Percentiles rank a stretch among this genome's conserved stretches.
Conservation (phyloP, 2,888 invertebrate genomes). For the Sarcophaga subvicina region DNA sequence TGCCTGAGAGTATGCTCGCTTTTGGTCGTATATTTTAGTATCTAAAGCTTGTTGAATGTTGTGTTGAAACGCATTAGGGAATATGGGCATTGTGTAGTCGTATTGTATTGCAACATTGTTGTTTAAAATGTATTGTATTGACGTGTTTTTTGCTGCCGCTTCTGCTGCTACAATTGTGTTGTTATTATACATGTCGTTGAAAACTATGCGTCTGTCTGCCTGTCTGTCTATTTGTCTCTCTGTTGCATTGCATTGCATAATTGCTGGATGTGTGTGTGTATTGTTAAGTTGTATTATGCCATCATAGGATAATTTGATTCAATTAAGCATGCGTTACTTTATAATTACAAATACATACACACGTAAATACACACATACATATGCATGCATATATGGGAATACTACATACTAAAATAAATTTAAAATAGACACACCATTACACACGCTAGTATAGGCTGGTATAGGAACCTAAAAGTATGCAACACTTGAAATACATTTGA, state of each 20-base stretch:
- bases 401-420: background rate
- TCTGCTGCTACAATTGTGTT: conserved; percentile 48
- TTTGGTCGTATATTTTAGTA: conserved; percentile 42
- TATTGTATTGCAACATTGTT: conserved; percentile 48
- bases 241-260: too few relatives aligned
- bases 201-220: background rate
- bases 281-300: conserved; percentile 54
- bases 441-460: background rate
- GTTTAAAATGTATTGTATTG: conserved; percentile 45
- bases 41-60: conserved; percentile 63
- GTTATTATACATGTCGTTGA: conserved; percentile 62
- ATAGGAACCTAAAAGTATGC: background rate
- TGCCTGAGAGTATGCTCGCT: conserved; percentile 21
- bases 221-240: too few relatives aligned
- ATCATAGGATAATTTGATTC: conserved; percentile 70
- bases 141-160: conserved; percentile 9
- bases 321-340: conserved; percentile 71
- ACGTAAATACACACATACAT: background rate
- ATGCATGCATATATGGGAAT: background rate
- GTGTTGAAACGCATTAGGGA: conserved; percentile 73
- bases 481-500: conserved; percentile 10
- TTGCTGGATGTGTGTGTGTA: background rate
- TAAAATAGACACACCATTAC: background rate
- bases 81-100: conserved; percentile 46
- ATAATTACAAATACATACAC: conserved; percentile 63